A percentile compares a stretch with the other conserved stretches of the same genome.
Conservation (phyloP, 64 coral and sea anemone genomes). For the Cladopsammia gracilis region DNA sequence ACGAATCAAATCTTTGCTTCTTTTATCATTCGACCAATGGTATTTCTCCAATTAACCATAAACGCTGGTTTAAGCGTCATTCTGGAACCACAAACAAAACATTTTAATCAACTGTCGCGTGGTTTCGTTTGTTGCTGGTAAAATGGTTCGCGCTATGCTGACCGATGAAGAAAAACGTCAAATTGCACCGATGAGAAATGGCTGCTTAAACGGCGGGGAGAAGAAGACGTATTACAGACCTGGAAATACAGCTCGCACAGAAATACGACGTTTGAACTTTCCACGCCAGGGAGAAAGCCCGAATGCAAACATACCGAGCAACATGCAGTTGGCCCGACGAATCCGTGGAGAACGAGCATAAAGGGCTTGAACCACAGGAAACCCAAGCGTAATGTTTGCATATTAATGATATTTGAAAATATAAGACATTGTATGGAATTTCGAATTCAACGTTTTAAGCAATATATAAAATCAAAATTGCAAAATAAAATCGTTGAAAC, state of each 20-base stretch:
- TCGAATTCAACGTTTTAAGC: no score
- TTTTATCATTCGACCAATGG: background rate
- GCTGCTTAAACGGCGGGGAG: background rate
- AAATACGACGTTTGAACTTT: background rate
- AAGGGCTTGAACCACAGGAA: background rate
- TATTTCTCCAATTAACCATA: background rate
- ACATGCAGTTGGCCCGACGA: background rate
- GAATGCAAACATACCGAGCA: background rate
- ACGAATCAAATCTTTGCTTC: background rate
- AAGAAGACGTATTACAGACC: background rate
- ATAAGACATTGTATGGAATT: no score
- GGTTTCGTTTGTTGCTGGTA: background rate
- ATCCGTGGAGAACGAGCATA: slow-evolving; percentile 5
- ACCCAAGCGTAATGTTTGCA: no score
- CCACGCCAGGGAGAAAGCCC: background rate
- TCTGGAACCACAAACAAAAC: background rate
- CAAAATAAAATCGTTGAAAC: no score
- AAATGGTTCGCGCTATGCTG: background rate
- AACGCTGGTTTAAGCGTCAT: background rate
- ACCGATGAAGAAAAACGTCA: background rate
- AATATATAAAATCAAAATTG: no score
- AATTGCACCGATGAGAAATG: background rate
- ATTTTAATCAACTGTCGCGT: background rate
- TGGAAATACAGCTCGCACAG: background rate
- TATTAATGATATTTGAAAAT: no score